Percentiles rank a stretch among this genome's conserved stretches.
Conservation (phyloP, 2,888 invertebrate genomes). For the Sminthurides aquaticus region DNA sequence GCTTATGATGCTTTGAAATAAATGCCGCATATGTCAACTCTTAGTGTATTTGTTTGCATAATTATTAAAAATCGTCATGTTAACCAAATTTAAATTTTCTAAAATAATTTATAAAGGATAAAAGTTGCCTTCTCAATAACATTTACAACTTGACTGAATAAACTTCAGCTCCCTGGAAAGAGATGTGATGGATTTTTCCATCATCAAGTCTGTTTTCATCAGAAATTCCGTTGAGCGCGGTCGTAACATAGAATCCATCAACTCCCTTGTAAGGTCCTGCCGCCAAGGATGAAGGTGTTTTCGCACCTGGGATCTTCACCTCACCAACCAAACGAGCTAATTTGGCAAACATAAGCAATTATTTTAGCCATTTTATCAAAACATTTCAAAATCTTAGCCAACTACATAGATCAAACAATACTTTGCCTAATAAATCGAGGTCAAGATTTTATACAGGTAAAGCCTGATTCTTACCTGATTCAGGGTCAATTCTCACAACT, state of each 20-base stretch:
- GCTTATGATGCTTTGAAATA: neutral
- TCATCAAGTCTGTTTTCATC: conserved; percentile 15
- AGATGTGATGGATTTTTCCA: conserved; percentile 25
- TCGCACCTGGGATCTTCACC: conserved; percentile 12
- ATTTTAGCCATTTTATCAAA: no score
- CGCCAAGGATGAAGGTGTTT: conserved; percentile 24
- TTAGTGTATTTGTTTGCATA: no score
- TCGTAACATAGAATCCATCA: conserved; percentile 24
- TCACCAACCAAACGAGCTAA: conserved; percentile 23
- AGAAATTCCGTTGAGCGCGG: conserved; percentile 18
- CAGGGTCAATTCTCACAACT: conserved; percentile 23
- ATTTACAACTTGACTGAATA: neutral
- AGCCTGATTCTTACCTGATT: conserved; percentile 25
- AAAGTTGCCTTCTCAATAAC: no score
- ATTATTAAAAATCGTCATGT: no score
- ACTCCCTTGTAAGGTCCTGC: conserved; percentile 21
- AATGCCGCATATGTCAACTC: no score
- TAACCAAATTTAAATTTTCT: no score
- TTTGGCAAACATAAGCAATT: no score
- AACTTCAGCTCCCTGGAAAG: conserved; percentile 19
- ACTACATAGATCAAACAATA: no score
- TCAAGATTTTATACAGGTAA: no score
- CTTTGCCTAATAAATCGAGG: no score
- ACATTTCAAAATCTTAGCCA: no score
- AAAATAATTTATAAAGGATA: no score